phyloP scores from a whole-genome alignment of 2,113 vertebrate species.

The Centropus unirufus region DNA sequence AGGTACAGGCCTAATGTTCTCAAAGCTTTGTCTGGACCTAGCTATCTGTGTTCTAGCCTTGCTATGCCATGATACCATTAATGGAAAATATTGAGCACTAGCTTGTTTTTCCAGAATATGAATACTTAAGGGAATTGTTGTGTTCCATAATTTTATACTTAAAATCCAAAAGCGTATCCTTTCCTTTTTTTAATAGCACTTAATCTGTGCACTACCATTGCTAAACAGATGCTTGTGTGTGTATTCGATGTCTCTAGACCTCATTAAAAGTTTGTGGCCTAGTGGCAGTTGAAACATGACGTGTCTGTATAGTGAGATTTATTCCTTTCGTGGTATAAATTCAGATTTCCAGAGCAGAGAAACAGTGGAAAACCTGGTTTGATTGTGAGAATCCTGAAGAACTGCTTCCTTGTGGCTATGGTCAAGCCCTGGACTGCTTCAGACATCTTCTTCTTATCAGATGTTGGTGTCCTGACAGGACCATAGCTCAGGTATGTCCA shows the following conservation, averaged over 20 bases:
- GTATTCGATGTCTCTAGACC: neutral
- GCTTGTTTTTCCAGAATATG: neutral
- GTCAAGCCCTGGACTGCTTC: constrained; percentile 89
- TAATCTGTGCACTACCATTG: neutral
- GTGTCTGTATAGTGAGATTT: neutral
- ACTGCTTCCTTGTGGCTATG: constrained; percentile 86
- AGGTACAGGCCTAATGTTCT: neutral
- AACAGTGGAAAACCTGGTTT: constrained; percentile 95
- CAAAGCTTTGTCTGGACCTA: neutral
- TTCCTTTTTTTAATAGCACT: neutral
- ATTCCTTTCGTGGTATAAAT: constrained; percentile 14
- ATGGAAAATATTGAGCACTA: neutral
- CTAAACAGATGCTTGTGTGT: neutral
- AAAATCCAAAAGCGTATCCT: neutral
- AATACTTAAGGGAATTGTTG: neutral
- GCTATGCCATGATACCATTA: neutral
- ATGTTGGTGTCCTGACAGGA: constrained; percentile 96
- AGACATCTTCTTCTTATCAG: constrained; percentile 90
- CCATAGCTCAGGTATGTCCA: constrained; percentile 88
- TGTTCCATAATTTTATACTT: neutral
- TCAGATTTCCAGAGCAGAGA: constrained; percentile 90
- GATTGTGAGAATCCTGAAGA: constrained; percentile 95
- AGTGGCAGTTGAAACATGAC: neutral
- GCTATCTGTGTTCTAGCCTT: neutral
- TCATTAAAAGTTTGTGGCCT: neutral